Base-by-base conservation (phyloP, 1,140 invertebrate genomes). In the Steinernema khuongi region DNA sequence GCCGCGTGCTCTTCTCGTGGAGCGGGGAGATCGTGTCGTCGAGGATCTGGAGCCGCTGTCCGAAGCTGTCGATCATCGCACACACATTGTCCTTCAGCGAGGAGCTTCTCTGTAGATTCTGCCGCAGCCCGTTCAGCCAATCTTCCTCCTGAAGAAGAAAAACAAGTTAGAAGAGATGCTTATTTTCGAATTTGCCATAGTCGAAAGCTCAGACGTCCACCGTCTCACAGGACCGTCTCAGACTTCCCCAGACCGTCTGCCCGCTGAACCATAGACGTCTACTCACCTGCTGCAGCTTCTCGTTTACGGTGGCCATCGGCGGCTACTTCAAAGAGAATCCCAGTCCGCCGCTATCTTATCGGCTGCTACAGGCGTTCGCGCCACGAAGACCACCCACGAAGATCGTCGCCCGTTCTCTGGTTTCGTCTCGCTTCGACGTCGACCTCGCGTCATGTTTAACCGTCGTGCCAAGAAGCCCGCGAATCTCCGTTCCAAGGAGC, bases 1-100 rank as follows among this genome's bases (percentile, higher is more conserved):
- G 70, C 17, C 68, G 72, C 1, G 75, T 77, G 11, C 83, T 85
- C n/a, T 81, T 80, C 28, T 75, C 69, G 68, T 77, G 79, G 70
- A 84, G 71, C 1, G 82, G 81, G 1, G 78, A 66, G 11, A 84
- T 80, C 32, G 78, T 80, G 14, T 76, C 71, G 2, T 81, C 83
- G 30, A 84, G 73, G 1, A 44, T 44, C 26, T 70, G 50, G 22
- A 84, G 73, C 22, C 78, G 74, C 19, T 80, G 69, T 18, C 76
- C 43, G 67, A 85, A 83, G 28, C 75, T 76, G 28, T 80, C 81
- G 2, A 84, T 41, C 43, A 82, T 81, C 41, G 43, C 26, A 26
- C 68, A 75, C 14, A 81, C 75, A n/a, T 71, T 71, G 30, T 30
- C 2, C 26, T 41, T 75, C 18, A 82, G 43, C 1, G 71, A 36